phyloP scores from a whole-genome alignment of 1,140 invertebrate genomes.

The Alviniconcha marisindica region DNA sequence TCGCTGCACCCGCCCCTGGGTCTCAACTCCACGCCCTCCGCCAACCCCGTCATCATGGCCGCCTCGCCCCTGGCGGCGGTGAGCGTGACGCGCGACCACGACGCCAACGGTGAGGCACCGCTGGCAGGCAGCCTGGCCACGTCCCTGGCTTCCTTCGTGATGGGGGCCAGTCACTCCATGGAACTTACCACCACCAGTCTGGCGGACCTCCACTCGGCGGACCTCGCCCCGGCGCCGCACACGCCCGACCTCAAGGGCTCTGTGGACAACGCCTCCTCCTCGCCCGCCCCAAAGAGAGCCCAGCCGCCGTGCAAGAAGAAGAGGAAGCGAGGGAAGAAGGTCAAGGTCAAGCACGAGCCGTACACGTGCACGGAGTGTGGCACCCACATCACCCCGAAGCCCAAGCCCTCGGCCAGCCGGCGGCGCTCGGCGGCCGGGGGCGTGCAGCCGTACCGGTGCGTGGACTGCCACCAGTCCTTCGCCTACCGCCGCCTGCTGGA shows the following conservation, averaged over 20 bases:
- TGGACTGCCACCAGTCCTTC: background rate
- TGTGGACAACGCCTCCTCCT: background rate
- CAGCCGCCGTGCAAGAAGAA: constrained; percentile 22
- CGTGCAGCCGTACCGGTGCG: constrained; percentile 21
- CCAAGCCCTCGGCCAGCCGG: background rate
- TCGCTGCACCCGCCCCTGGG: background rate
- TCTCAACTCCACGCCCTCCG: background rate
- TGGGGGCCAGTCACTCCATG: background rate
- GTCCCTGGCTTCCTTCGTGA: background rate
- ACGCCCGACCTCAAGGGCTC: background rate
- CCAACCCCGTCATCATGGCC: background rate
- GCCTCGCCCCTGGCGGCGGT: no score
- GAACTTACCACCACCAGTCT: background rate
- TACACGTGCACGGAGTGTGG: constrained; percentile 30
- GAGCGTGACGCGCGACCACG: background rate
- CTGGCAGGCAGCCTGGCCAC: background rate
- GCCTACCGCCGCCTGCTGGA: constrained; percentile 12
- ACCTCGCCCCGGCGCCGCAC: background rate
- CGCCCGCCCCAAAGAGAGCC: background rate
- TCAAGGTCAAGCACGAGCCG: background rate
- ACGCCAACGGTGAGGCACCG: background rate
- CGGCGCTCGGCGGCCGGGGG: background rate
- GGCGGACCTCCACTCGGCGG: background rate
- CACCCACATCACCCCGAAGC: background rate
- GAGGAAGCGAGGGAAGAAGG: constrained; percentile 2